Base-by-base conservation (phyloP, 2,113 vertebrate genomes). In the Tauraco erythrolophus region DNA sequence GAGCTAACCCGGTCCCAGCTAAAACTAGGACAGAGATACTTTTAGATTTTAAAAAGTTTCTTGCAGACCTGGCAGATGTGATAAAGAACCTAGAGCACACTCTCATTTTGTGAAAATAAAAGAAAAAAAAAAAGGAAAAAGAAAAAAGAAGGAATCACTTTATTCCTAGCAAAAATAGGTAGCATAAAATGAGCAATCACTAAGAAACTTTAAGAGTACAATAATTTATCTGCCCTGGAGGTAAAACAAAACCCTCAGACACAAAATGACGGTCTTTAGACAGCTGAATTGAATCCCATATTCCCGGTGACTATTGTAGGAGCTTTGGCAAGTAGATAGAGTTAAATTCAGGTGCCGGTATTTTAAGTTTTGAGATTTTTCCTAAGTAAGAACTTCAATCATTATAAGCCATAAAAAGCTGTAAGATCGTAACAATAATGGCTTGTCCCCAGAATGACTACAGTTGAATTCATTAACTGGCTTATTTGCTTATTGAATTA, bases 141-240 rank as follows among this genome's bases (percentile, higher is more conserved):
- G 4, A 19, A 23, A 54, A 69, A 33, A 1, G 3, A 71, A 50
- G 0, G 1, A 56, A 41, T n/a, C 11, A 14, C 1, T 30, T 53
- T 45, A 57, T 39, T 81, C 8, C 6, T 66, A 70, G 22, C 10
- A 45, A 53, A 17, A 57, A 1, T 6, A 21, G 9, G 23, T 6
- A 61, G 6, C 17, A 71, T 30, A 46, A 83, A 86, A 37, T 46
- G 10, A 72, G 39, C 19, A 41, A 43, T 4, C 11, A 77, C 48
- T 35, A 75, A 62, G 43, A 78, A 85, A 37, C 6, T 22, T 22
- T 50, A 50, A n/a, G 5, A n/a, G 8, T 10, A 51, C 23, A n/a
- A 28, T 24, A n/a, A 22, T 75, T 78, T 62, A 14, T 64, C 9
- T 71, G 6, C 18, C 23, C 14, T 56, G 10, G 23, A 72, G 11